These are phyloP conservation scores for Poeciliopsis occidentalis DNA, from an alignment of 2,113 vertebrate genomes.

Conservation along the genomic window DNA sequence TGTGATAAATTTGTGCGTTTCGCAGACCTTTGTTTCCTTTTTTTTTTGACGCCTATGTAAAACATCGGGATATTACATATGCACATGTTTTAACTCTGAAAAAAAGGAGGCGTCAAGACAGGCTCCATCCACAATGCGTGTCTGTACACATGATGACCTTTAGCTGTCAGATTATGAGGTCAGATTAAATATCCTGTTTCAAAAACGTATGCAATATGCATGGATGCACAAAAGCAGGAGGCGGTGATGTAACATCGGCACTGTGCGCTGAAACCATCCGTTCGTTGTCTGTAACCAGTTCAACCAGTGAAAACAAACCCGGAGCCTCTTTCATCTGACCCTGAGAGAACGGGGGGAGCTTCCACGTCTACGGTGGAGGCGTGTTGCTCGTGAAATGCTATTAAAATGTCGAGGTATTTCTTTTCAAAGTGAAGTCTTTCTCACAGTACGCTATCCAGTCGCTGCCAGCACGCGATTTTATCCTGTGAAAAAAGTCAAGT, in stretches of 20 bases:
- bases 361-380: too few relatives aligned
- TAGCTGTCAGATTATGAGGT: conserved; percentile 9
- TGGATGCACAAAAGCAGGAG: not conserved
- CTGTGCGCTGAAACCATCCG: not conserved
- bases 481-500: too few relatives aligned
- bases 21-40: not conserved
- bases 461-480: too few relatives aligned
- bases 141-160: conserved; percentile 7
- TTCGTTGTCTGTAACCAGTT: not conserved
- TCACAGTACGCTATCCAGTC: too few relatives aligned
- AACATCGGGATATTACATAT: not conserved
- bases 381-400: too few relatives aligned
- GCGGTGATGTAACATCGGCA: not conserved
- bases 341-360: not conserved
- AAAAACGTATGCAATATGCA: not conserved
- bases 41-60: not conserved
- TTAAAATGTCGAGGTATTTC: too few relatives aligned
- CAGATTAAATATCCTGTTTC: not conserved
- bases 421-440: too few relatives aligned
- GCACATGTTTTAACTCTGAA: conserved; percentile 3
- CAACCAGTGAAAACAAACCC: not conserved
- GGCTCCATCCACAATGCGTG: conserved; percentile 1
- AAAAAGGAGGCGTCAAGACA: not conserved
- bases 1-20: not conserved
- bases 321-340: not conserved